phyloP scores from a whole-genome alignment of 2,797 vertebrate species.

The Nothura maculosa region DNA sequence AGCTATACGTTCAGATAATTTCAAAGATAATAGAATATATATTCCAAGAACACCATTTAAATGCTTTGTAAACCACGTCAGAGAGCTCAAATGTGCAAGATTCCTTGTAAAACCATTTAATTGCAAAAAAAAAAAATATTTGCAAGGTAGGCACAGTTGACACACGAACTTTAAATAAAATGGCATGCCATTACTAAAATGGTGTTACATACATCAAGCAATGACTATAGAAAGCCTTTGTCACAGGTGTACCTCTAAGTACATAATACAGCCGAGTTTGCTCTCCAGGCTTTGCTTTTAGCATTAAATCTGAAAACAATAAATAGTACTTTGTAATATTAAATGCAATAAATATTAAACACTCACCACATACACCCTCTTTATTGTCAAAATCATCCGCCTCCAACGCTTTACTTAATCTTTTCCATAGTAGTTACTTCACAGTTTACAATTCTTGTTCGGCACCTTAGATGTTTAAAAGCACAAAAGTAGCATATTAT shows the following conservation, averaged over 20 bases:
- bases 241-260: constrained; percentile 28
- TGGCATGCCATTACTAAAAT: constrained; percentile 54
- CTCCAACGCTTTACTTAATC: constrained; percentile 82
- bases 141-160: constrained; percentile 56
- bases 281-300: constrained; percentile 42
- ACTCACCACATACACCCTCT: constrained; percentile 88
- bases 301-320: constrained; percentile 54
- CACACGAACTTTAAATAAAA: constrained; percentile 57
- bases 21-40: constrained; percentile 57
- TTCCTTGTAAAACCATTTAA: constrained; percentile 53
- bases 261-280: constrained; percentile 23
- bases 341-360: constrained; percentile 56
- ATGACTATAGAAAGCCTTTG: constrained; percentile 45
- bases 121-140: constrained; percentile 29
- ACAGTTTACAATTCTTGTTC: constrained; percentile 85
- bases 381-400: constrained; percentile 81
- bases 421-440: constrained; percentile 88
- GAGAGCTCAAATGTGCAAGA: constrained; percentile 23
- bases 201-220: constrained; percentile 9
- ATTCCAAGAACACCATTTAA: constrained; percentile 61
- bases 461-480: constrained; percentile 84
- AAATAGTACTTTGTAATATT: constrained; percentile 53
- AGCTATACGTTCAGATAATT: constrained; percentile 67
- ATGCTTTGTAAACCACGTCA: constrained; percentile 36
- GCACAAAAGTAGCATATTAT: constrained; percentile 65